A percentile compares a stretch with the other conserved stretches of the same genome.
These are phyloP conservation scores for Spisula solida DNA, from an alignment of 2,888 invertebrate species.

Conservation along the genomic window DNA sequence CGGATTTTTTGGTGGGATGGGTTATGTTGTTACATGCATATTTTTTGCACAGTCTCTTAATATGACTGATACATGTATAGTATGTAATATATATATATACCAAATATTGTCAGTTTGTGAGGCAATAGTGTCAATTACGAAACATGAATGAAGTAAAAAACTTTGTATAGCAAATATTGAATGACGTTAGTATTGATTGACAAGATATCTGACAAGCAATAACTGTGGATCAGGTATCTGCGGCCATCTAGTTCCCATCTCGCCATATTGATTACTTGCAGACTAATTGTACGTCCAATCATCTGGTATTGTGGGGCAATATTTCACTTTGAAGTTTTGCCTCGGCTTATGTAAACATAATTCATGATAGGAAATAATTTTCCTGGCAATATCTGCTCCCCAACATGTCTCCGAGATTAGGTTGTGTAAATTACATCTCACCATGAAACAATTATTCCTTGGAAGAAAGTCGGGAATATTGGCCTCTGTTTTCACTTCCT, in stretches of 20 bases:
- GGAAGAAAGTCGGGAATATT: constrained; percentile 32
- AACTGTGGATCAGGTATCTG: constrained; percentile 50
- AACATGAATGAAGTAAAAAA: constrained; percentile 3
- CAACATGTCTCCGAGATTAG: constrained; percentile 48
- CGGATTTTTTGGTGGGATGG: background rate
- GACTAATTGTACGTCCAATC: constrained; percentile 73
- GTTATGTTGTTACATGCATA: background rate
- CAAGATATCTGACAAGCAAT: constrained; percentile 63
- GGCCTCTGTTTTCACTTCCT: background rate
- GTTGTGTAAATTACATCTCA: constrained; percentile 42
- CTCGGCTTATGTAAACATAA: constrained; percentile 72
- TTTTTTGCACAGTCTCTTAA: background rate
- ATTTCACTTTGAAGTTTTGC: constrained; percentile 75
- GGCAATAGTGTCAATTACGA: background rate
- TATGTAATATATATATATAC: background rate
- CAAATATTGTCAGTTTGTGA: background rate
- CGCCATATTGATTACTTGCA: constrained; percentile 65
- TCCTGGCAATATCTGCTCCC: constrained; percentile 50
- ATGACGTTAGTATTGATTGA: constrained; percentile 56
- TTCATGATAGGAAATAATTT: constrained; percentile 67
- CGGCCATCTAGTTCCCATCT: constrained; percentile 69
- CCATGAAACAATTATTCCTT: constrained; percentile 23
- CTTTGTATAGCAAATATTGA: constrained; percentile 1
- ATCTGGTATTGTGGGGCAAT: constrained; percentile 73
- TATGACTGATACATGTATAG: background rate